Evolutionary conservation across 2,113 vertebrate genomes (phyloP).

Genomic region (Actenoides hombroni): DNA sequence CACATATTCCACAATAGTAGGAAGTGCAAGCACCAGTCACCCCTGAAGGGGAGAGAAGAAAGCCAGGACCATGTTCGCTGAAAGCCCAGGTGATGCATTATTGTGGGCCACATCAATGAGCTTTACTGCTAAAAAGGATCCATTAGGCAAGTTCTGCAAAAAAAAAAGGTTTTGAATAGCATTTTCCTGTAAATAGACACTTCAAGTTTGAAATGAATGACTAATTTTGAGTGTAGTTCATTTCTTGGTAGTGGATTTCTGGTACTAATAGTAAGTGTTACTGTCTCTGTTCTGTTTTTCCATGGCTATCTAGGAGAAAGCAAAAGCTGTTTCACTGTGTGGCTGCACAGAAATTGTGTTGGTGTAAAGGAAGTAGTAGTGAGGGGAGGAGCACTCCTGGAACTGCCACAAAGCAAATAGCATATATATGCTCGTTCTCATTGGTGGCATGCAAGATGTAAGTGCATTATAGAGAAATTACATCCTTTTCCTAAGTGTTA

Average conservation of each 20-base stretch:
- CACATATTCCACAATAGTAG: not conserved
- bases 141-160: not conserved
- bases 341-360: not conserved
- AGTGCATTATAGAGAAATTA: not conserved
- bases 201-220: not conserved
- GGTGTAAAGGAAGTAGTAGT: not conserved
- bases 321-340: not conserved
- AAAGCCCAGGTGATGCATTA: not conserved
- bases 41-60: not conserved
- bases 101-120: not conserved
- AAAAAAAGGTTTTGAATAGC: not conserved
- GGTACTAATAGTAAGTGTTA: not conserved
- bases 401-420: not conserved
- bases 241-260: not conserved
- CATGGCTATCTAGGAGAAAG: not conserved
- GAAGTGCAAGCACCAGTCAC: not conserved
- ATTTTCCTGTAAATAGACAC: not conserved
- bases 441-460: not conserved
- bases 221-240: not conserved
- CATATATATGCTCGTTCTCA: not conserved
- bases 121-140: not conserved
- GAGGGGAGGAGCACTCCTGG: rapidly evolving
- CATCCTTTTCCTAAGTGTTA: not conserved
- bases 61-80: rapidly evolving
- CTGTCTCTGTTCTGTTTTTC: not conserved